Evolutionary conservation across 2,113 vertebrate species (phyloP).

Genomic region (Glareola pratincola): DNA sequence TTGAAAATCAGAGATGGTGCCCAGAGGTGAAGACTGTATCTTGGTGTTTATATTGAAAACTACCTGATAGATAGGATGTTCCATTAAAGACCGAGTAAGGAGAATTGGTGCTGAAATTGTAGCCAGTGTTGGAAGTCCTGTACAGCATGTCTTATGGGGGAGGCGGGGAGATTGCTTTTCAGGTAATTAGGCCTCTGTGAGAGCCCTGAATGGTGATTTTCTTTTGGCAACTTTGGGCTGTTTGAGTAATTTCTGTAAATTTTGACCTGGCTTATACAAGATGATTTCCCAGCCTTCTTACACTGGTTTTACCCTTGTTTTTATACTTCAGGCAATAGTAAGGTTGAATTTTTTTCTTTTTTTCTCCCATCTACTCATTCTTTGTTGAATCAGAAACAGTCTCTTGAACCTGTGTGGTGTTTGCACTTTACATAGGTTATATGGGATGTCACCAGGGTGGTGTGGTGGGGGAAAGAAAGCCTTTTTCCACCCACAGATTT

Average conservation of each 20-base stretch:
- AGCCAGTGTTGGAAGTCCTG: not conserved
- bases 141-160: not conserved
- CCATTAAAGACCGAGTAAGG: not conserved
- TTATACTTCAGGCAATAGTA: not conserved
- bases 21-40: not conserved
- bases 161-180: not conserved
- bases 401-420: not conserved
- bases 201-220: not conserved
- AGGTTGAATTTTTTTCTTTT: not conserved
- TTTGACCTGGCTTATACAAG: not conserved
- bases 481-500: not conserved
- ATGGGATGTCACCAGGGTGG: not conserved
- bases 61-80: not conserved
- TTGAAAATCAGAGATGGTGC: not conserved
- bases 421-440: not conserved
- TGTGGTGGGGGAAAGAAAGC: no score
- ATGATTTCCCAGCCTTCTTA: not conserved
- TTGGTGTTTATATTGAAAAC: not conserved
- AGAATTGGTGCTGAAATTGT: not conserved
- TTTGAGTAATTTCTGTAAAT: not conserved
- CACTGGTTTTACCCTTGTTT: not conserved
- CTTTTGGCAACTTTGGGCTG: not conserved
- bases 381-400: not conserved
- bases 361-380: fast-evolving
- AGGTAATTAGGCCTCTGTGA: not conserved